A percentile compares a stretch with the other conserved stretches of the same genome.
Evolutionary conservation across 2,113 vertebrate genomes (phyloP).

Genomic region (Poecilia latipinna): DNA sequence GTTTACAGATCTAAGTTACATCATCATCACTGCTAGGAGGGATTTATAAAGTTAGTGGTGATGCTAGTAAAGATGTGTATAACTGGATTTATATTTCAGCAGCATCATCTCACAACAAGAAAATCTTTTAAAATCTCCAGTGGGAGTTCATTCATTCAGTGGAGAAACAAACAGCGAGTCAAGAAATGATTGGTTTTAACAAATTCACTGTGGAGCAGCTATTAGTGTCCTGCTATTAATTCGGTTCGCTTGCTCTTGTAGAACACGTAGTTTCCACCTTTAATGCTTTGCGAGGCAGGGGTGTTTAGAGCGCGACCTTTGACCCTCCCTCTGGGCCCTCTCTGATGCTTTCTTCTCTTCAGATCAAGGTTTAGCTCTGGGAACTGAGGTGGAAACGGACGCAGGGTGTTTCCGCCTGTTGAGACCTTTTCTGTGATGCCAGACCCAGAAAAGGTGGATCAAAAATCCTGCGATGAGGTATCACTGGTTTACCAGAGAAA

Average conservation of each 20-base stretch:
- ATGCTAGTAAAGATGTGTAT: neutral
- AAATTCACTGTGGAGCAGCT: neutral
- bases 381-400: too few species aligned
- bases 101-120: neutral
- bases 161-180: neutral
- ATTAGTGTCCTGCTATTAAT: neutral
- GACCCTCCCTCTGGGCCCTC: too few species aligned
- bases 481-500: neutral
- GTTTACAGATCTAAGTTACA: neutral
- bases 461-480: too few species aligned
- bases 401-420: too few species aligned
- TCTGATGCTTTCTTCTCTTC: neutral
- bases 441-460: neutral
- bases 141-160: neutral
- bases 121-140: neutral
- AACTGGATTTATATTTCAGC: neutral
- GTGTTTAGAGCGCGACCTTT: neutral
- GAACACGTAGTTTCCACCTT: neutral
- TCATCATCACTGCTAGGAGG: neutral
- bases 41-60: too few species aligned
- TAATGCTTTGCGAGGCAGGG: neutral
- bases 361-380: neutral
- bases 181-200: neutral
- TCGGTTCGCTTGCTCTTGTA: neutral
- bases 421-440: neutral